Percentiles rank a stretch among this genome's conserved stretches.
Evolutionary conservation across 2,113 vertebrate species (phyloP).

Genomic region (Cranoglanis bouderius): DNA sequence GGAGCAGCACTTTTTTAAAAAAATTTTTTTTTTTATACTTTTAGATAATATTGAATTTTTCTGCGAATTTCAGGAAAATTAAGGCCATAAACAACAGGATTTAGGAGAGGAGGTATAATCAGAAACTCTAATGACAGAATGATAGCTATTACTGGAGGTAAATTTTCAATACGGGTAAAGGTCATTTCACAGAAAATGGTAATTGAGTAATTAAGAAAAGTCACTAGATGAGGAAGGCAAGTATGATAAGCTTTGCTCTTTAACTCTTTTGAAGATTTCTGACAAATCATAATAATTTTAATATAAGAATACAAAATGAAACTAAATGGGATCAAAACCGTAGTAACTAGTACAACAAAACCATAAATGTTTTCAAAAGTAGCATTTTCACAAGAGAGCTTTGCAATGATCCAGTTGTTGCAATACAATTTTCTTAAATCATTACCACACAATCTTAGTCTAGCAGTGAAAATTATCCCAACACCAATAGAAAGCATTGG

Average conservation of each 20-base stretch:
- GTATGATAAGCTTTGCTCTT: conserved; percentile 51
- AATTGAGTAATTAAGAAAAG: conserved; percentile 53
- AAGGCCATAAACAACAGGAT: conserved; percentile 52
- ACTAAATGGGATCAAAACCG: conserved; percentile 45
- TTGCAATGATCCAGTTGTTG: conserved; percentile 64
- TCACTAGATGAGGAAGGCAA: conserved; percentile 52
- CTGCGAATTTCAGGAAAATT: conserved; percentile 52
- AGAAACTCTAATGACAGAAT: conserved; percentile 63
- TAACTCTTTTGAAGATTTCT: conserved; percentile 44
- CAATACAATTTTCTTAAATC: conserved; percentile 69
- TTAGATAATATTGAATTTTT: conserved; percentile 27
- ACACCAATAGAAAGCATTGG: conserved; percentile 57
- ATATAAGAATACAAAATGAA: conserved; percentile 54
- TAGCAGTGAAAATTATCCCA: conserved; percentile 51
- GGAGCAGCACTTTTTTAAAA: background rate
- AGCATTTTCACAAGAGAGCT: conserved; percentile 62
- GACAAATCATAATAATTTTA: conserved; percentile 47
- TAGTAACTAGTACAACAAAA: conserved; percentile 37
- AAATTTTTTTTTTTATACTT: too few species aligned
- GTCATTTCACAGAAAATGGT: conserved; percentile 62
- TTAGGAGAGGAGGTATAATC: conserved; percentile 50
- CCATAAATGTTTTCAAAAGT: background rate
- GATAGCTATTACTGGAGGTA: conserved; percentile 54
- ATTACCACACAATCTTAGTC: conserved; percentile 63
- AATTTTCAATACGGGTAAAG: conserved; percentile 58